phyloP scores from a whole-genome alignment of 2,113 vertebrate species.

The Pongo pygmaeus region DNA sequence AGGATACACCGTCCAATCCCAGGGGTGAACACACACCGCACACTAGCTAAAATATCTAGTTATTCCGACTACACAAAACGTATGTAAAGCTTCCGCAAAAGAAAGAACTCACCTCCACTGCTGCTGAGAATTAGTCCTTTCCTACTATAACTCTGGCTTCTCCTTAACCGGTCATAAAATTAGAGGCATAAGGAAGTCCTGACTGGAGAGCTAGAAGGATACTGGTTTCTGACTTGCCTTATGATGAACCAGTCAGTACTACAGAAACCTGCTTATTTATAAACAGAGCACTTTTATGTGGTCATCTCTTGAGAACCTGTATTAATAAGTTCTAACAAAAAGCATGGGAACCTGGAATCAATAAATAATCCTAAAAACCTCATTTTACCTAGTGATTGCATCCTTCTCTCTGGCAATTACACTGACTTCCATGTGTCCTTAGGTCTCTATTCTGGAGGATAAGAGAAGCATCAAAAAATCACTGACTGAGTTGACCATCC shows the following conservation, averaged over 20 bases:
- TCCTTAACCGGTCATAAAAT: constrained; percentile 42
- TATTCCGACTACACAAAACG: constrained; percentile 35
- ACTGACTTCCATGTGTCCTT: background rate
- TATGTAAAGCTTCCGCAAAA: constrained; percentile 43
- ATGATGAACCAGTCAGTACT: constrained; percentile 26
- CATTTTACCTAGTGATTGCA: background rate
- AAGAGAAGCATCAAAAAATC: background rate
- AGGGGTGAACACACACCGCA: background rate
- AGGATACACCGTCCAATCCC: background rate
- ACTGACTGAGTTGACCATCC: background rate
- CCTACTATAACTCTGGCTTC: constrained; percentile 49
- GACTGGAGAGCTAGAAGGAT: background rate
- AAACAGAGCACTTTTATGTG: background rate
- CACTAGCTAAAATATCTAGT: background rate
- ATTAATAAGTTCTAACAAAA: background rate
- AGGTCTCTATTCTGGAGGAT: background rate
- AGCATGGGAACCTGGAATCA: background rate
- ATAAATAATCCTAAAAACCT: background rate
- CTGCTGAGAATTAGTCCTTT: constrained; percentile 21
- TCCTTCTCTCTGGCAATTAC: background rate
- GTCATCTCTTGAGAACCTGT: constrained; percentile 35
- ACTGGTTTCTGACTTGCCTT: background rate
- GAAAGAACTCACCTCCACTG: constrained; percentile 47
- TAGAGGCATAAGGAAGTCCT: constrained; percentile 52
- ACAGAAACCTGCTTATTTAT: background rate